These are phyloP conservation scores for Conchocele bisecta DNA, from an alignment of 2,888 invertebrate genomes.

Conservation along the genomic window DNA sequence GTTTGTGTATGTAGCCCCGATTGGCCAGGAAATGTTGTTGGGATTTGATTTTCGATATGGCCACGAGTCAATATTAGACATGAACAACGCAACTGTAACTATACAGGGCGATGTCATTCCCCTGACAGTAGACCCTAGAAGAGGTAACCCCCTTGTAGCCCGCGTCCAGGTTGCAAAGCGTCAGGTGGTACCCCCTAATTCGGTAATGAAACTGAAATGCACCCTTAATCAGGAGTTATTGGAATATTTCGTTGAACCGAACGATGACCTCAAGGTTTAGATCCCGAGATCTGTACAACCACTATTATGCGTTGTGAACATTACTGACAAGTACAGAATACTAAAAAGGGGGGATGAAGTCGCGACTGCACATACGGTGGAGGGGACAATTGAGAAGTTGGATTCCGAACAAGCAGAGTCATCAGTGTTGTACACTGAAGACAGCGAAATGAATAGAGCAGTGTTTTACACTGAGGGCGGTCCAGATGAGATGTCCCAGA, in stretches of 20 bases:
- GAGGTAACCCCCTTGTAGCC: too few relatives aligned
- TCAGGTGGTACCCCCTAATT: constrained; percentile 31
- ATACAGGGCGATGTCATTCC: too few relatives aligned
- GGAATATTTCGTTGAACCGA: constrained; percentile 34
- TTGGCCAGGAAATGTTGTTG: constrained; percentile 36
- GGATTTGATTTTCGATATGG: constrained; percentile 26
- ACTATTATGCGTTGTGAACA: constrained; percentile 22
- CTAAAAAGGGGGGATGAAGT: constrained; percentile 18
- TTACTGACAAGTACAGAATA: constrained; percentile 6
- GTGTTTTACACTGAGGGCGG: not conserved
- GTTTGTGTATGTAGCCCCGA: constrained; percentile 38
- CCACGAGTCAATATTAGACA: not conserved
- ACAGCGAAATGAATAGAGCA: too few relatives aligned
- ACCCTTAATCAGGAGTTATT: constrained; percentile 2
- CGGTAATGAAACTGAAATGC: constrained; percentile 19
- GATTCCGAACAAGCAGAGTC: too few relatives aligned
- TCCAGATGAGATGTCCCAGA: not conserved
- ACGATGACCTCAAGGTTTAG: constrained; percentile 3
- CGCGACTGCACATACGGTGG: constrained; percentile 9
- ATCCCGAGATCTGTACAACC: constrained; percentile 34
- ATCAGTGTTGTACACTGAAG: too few relatives aligned
- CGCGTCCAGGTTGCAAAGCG: constrained; percentile 5
- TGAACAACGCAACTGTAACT: too few relatives aligned
- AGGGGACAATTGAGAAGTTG: not conserved
- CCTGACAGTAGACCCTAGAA: too few relatives aligned